Conservation (phyloP, 2,888 invertebrate genomes). For the Argynnis bischoffii region DNA sequence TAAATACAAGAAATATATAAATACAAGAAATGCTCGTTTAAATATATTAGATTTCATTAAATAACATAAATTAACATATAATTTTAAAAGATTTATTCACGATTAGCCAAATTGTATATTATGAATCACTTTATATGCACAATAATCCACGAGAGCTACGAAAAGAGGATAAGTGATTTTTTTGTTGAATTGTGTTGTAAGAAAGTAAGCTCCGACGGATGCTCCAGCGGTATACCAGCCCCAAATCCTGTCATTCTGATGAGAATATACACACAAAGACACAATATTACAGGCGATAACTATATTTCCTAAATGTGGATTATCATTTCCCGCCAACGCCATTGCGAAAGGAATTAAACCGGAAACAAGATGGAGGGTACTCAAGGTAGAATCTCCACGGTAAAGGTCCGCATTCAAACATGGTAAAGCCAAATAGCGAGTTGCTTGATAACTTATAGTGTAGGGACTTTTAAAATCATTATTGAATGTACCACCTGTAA, state of each 20-base stretch:
- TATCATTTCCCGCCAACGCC: conserved; percentile 57
- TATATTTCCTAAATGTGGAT: conserved; percentile 55
- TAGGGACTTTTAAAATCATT: conserved; percentile 58
- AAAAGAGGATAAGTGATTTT: conserved; percentile 62
- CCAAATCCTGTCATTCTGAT: conserved; percentile 53
- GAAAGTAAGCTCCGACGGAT: conserved; percentile 58
- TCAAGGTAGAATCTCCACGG: conserved; percentile 48
- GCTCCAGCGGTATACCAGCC: conserved; percentile 67
- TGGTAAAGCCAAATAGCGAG: conserved; percentile 62
- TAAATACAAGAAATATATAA: no score
- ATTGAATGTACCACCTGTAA: conserved; percentile 56
- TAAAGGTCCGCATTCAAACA: conserved; percentile 69
- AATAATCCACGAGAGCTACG: conserved; percentile 63
- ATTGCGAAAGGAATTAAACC: conserved; percentile 65
- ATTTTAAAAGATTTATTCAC: conserved; percentile 3
- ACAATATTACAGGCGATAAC: conserved; percentile 61
- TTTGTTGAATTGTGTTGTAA: conserved; percentile 46
- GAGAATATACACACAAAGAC: conserved; percentile 57
- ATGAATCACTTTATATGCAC: conserved; percentile 58
- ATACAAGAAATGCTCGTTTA: no score
- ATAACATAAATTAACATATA: conserved; percentile 7
- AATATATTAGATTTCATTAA: no score
- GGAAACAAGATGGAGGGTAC: conserved; percentile 58
- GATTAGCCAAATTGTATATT: conserved; percentile 36
- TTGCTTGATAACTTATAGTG: conserved; percentile 55